Evolutionary conservation across 2,113 vertebrate genomes (phyloP), one percentile per base, ranked within the genome.

Genomic region (Epinephelus lanceolatus): DNA sequence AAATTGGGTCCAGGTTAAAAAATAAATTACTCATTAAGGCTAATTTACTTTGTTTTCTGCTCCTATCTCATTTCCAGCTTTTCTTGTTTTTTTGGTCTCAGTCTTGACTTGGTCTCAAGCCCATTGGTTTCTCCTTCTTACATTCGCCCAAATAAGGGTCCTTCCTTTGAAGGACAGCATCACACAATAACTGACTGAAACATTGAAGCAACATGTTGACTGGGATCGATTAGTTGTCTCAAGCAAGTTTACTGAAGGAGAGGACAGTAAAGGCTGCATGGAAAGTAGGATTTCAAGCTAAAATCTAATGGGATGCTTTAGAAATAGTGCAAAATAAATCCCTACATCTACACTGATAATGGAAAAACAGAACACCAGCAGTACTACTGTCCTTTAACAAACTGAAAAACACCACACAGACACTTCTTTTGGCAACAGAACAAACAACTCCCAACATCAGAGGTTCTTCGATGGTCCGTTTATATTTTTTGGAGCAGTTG

Each of bases 401-500:
- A 45, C 17, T 5, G 21, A 25, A 45, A 79, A 59, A 67, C 4
- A 63, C 49, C 4, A 12, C 6, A 70, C 55, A 80, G 13, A 78
- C 42, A 30, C 47, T 27, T 62, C 30, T 59, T 33, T 27, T 66
- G 51, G 80, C 27, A 81, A 63, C 49, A 81, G 60, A 90, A 93
- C 65, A 88, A 94, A 92, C 80, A 78, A 92, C 90, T 92, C 84
- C 40, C 66, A 60, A 82, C 88, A 83, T 79, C 82, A 76, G 52
- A 84, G 23, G 69, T 87, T 93, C 91, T 94, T 93, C 53, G 78
- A 91, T 94, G 93, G 92, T 94, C 91, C 71, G 72, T 95, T 95
- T 95, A 94, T 96, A 94, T 92, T 94, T 91, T 92, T 95, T 94
- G 92, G 94, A 95, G 94, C 94, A 94, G 93, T 95, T 95, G 95